phyloP scores from a whole-genome alignment of 2,113 vertebrate genomes.

The Neopipo cinnamomea region DNA sequence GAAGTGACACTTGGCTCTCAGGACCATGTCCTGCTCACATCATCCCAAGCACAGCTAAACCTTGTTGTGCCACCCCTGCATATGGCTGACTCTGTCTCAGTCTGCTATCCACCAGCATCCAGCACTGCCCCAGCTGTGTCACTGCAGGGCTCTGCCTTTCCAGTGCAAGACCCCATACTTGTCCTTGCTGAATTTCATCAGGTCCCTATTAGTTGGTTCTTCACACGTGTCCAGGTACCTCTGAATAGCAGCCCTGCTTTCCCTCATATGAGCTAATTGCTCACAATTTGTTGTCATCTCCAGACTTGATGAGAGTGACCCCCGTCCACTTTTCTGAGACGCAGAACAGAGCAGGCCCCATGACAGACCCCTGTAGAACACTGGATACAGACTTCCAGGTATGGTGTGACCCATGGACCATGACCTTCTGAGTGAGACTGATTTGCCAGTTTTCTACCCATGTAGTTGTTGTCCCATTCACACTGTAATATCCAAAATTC shows the following conservation, averaged over 20 bases:
- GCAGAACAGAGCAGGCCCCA: neutral
- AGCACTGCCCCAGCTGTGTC: neutral
- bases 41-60: neutral
- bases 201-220: neutral
- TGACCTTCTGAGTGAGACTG: neutral
- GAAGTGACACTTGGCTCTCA: neutral
- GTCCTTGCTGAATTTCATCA: neutral
- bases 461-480: neutral
- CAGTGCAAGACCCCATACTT: neutral
- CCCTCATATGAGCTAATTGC: neutral
- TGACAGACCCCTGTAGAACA: neutral
- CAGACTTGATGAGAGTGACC: neutral
- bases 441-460: neutral
- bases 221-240: neutral
- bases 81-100: accelerated
- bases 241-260: neutral
- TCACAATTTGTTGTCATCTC: neutral
- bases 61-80: neutral
- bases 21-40: neutral
- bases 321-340: neutral
- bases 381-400: neutral
- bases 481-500: neutral
- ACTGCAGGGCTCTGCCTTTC: neutral
- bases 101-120: neutral
- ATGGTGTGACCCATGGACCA: neutral